Base-by-base conservation (phyloP, 1,140 invertebrate species). In the Theocolax elegans region DNA sequence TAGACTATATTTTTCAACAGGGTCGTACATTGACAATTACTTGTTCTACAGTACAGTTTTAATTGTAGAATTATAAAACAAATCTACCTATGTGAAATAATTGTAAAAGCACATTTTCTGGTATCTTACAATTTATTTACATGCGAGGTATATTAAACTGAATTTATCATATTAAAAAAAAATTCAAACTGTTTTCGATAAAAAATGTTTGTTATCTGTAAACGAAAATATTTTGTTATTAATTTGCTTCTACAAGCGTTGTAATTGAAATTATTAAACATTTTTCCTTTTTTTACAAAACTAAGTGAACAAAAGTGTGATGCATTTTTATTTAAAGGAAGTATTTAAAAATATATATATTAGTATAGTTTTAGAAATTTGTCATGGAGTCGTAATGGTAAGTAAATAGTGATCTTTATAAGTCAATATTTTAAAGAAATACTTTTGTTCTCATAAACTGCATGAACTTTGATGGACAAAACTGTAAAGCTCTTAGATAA, bases 161-260 rank as follows among this genome's bases (percentile, higher is more conserved):
- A 66, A 66, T 42, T 44, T 23, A 29, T 21, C n/a, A 35, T 6
- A 35, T n/a, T 53, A 23, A 49, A 46, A n/a, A 59, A 27, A 27
- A 1, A 38, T 48, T 67, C 13, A 23, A 44, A 19, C 25, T 44
- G 21, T 59, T 71, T 60, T 67, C 29, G 6, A 23, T 35, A 35
- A 46, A 73, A 71, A 54, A 40, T 71, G 74, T 67, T 63, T 49
- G 21, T 68, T 13, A 48, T 38, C 13, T 75, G 59, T 72, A 72
- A 73, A 53, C 71, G 67, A 21, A n/a, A 67, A 58, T 53, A 60
- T 73, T 46, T 46, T 66, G 21, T 66, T 66, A 66, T 46, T 15
- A 31, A 46, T 31, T 31, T 44, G 9, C 35, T 54, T 54, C 17
- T 56, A 46, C 51, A 15, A 56, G 21, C 21, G n/a, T 49, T 62